A percentile compares a stretch with the other conserved stretches of the same genome.
phyloP scores from a whole-genome alignment of 2,888 invertebrate species.

The Diplolepis rosae region DNA sequence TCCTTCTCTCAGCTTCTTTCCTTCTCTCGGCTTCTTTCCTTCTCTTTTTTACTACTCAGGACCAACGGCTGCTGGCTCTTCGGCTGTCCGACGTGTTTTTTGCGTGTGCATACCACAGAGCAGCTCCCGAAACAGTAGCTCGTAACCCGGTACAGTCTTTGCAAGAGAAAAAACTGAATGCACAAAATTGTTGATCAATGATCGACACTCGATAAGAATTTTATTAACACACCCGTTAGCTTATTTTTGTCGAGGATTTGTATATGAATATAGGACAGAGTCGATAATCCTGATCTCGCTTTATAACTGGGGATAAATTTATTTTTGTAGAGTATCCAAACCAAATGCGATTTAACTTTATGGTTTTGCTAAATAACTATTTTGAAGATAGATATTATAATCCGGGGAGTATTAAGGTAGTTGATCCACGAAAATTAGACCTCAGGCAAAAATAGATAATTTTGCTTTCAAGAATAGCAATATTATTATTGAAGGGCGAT shows the following conservation, averaged over 20 bases:
- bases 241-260: background rate
- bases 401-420: too few relatives aligned
- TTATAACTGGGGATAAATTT: background rate
- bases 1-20: conserved; percentile 42
- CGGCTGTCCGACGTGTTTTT: conserved; percentile 73
- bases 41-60: conserved; percentile 50
- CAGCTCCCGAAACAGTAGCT: conserved; percentile 74
- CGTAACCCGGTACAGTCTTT: conserved; percentile 70
- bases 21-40: conserved; percentile 43
- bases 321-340: background rate
- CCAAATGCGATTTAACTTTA: background rate
- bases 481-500: too few relatives aligned
- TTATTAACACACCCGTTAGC: background rate
- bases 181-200: background rate
- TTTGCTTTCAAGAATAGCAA: too few relatives aligned
- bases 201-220: background rate
- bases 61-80: conserved; percentile 60
- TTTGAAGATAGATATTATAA: background rate
- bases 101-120: conserved; percentile 72
- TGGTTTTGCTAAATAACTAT: background rate
- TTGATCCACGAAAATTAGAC: background rate
- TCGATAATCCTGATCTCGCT: background rate
- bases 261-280: background rate
- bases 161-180: conserved; percentile 65
- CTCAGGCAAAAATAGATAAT: too few relatives aligned